Evolutionary conservation across 2,888 invertebrate species (phyloP).

Genomic region (Philereme transversata): DNA sequence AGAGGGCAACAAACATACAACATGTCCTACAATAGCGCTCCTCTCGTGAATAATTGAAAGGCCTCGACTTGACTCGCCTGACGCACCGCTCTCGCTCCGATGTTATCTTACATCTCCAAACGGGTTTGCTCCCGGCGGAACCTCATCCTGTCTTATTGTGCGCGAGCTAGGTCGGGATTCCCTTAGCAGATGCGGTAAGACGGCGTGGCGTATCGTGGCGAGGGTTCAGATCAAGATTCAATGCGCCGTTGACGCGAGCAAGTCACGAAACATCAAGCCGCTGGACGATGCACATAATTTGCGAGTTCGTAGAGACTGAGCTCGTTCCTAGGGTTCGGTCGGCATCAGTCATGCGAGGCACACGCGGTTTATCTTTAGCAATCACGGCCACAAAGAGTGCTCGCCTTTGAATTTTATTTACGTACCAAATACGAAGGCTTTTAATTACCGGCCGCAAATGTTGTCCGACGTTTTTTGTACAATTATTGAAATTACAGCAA

Average conservation of each 20-base stretch:
- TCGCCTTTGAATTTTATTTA: constrained; percentile 12
- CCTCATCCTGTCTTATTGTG: constrained; percentile 20
- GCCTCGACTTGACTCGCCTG: constrained; percentile 49
- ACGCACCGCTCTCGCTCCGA: constrained; percentile 55
- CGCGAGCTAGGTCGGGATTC: constrained; percentile 41
- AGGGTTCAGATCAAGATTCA: constrained; percentile 64
- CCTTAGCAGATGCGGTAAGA: constrained; percentile 26
- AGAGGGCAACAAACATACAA: constrained; percentile 49
- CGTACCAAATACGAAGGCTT: constrained; percentile 2
- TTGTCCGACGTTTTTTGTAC: constrained; percentile 10
- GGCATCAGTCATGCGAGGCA: constrained; percentile 28
- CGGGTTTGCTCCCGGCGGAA: constrained; percentile 30
- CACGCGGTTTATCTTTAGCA: constrained; percentile 27
- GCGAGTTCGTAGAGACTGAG: constrained; percentile 27
- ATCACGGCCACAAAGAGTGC: constrained; percentile 22
- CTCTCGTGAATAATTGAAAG: constrained; percentile 72
- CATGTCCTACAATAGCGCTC: constrained; percentile 57
- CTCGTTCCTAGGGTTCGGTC: constrained; percentile 16
- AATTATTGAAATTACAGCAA: constrained; percentile 11
- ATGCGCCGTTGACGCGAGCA: constrained; percentile 62
- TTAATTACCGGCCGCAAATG: constrained; percentile 14
- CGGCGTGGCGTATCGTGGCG: constrained; percentile 39
- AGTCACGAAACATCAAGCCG: constrained; percentile 65
- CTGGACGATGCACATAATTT: constrained; percentile 37
- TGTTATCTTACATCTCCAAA: constrained; percentile 52